A percentile compares a stretch with the other conserved stretches of the same genome.
Evolutionary conservation across 2,113 vertebrate genomes (phyloP).

Genomic region (Zosterops pallidus): DNA sequence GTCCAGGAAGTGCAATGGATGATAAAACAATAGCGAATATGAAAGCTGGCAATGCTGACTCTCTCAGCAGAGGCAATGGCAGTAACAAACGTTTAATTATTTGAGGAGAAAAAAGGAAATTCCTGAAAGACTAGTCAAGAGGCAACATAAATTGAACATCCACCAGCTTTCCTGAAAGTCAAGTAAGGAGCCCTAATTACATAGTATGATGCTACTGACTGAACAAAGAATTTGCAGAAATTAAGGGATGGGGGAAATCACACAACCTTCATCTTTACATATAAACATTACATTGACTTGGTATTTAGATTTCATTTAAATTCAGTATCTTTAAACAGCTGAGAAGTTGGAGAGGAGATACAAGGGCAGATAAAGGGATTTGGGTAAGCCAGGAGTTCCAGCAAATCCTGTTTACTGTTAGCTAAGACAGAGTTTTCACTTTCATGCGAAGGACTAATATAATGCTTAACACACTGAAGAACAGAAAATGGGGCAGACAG

Average conservation of each 20-base stretch:
- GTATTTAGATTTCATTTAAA: not conserved
- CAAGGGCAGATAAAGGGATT: not conserved
- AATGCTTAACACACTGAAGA: not conserved
- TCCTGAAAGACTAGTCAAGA: conserved; percentile 42
- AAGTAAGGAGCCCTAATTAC: not conserved
- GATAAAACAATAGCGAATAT: conserved; percentile 14
- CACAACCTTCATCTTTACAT: not conserved
- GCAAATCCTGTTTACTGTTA: not conserved
- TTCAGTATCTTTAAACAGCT: not conserved
- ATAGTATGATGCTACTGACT: not conserved
- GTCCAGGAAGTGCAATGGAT: conserved; percentile 27
- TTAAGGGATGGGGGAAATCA: not conserved
- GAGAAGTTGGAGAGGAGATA: not conserved
- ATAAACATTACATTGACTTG: not conserved
- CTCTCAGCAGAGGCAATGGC: not conserved
- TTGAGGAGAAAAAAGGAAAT: conserved; percentile 6
- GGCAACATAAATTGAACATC: conserved; percentile 5
- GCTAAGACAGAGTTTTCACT: not conserved
- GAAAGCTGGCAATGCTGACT: conserved; percentile 31
- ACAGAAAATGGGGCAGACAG: not conserved
- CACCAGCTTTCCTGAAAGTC: conserved; percentile 20
- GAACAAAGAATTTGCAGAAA: conserved; percentile 7
- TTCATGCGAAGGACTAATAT: not conserved
- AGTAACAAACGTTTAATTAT: conserved; percentile 44
- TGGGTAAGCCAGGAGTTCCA: not conserved